These are phyloP conservation scores for Drosophila aff. DNA, from an alignment of 1,140 invertebrate species.

Conservation along the genomic window DNA sequence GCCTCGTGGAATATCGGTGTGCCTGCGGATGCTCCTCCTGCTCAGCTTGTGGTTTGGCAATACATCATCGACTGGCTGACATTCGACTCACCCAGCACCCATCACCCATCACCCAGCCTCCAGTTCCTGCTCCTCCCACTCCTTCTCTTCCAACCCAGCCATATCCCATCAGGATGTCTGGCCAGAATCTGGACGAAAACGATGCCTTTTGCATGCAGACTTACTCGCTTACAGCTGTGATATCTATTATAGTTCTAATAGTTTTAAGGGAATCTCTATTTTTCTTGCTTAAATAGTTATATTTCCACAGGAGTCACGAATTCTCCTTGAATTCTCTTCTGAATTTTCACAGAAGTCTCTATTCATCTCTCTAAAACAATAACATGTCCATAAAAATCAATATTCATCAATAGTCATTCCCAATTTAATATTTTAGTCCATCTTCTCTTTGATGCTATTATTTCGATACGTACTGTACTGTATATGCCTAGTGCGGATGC, in stretches of 20 bases:
- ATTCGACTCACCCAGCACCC: slow-evolving; percentile 13
- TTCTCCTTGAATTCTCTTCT: too few relatives aligned
- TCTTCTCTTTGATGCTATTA: not conserved
- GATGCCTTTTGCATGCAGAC: slow-evolving; percentile 24
- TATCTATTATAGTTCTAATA: slow-evolving; percentile 12
- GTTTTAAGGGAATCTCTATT: too few relatives aligned
- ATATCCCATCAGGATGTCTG: slow-evolving; percentile 42
- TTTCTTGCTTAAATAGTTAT: not conserved
- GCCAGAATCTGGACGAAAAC: slow-evolving; percentile 36
- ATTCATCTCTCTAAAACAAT: not conserved
- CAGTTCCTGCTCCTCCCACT: not conserved
- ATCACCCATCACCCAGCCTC: slow-evolving; percentile 3
- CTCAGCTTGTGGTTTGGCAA: slow-evolving; percentile 70
- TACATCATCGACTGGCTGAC: slow-evolving; percentile 74
- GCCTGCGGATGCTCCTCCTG: slow-evolving; percentile 34
- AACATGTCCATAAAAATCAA: not conserved
- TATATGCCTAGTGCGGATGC: not conserved
- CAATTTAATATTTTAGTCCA: not conserved
- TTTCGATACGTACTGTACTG: not conserved
- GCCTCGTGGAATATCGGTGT: slow-evolving; percentile 12
- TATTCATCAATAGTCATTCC: not conserved
- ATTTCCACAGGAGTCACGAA: not conserved
- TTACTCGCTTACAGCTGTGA: slow-evolving; percentile 4
- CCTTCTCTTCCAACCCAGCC: not conserved
- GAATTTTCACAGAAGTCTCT: not conserved